Evolutionary conservation across 2,113 vertebrate genomes (phyloP), one percentile per base, ranked within the genome.

Genomic region (Synchiropus splendidus): DNA sequence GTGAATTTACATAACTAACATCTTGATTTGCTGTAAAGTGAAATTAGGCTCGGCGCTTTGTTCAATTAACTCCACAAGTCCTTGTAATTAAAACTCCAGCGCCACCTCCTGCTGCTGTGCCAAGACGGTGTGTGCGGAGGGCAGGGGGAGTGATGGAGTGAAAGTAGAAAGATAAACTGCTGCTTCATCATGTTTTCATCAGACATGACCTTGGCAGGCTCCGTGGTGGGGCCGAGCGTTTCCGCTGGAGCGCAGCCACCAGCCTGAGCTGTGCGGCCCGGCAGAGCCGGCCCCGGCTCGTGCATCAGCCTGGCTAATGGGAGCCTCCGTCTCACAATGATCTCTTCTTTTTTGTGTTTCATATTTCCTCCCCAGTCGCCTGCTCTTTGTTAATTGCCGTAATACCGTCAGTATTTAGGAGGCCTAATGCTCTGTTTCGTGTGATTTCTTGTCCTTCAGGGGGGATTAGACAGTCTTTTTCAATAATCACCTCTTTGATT

Each of bases 121-220:
- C 70, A 59, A 27, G 21, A 10, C 32, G 27, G 30, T 27, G n/a
- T 36, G 45, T 10, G 30, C 16, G 14, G 38, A 10, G 13, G 32
- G 37, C 8, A 13, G 18, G 13, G 1, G 5, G 30, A 36, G 37
- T n/a, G 9, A 31, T 39, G 30, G 36, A 35, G 49, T 51, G 40
- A 38, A 27, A 38, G 40, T 34, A 27, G 32, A 67, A 61, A 68
- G 68, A 81, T 75, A 75, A 84, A 79, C 53, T 75, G 81, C 77
- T 69, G 72, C 70, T 79, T 86, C 82, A 82, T 83, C 78, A 74
- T 61, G 74, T 77, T 83, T 86, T 76, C 74, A 82, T 83, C 76
- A 79, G 74, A 80, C 70, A 54, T 75, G 76, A 83, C 83, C 83
- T 85, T 86, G 80, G 77, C 74, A 68, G 59, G 60, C 70, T 45